Percentiles rank a stretch among this genome's conserved stretches.
These are phyloP conservation scores for Phataginus tetradactyla DNA, from an alignment of 2,797 vertebrate species.

Conservation along the genomic window DNA sequence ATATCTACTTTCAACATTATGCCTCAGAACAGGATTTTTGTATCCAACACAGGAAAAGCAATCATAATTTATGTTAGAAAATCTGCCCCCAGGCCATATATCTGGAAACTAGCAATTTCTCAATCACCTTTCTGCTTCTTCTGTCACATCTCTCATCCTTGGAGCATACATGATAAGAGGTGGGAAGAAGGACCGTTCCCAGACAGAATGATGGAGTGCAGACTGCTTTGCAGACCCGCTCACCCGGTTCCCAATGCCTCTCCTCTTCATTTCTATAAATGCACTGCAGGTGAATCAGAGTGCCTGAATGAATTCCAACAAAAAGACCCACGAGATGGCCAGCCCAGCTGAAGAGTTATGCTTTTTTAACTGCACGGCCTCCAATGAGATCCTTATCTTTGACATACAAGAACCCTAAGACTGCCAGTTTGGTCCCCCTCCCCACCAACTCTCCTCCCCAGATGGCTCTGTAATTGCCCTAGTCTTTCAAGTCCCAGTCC, in stretches of 20 bases:
- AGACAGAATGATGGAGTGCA: background rate
- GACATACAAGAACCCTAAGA: background rate
- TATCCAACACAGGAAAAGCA: background rate
- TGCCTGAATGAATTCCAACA: background rate
- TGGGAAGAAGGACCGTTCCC: background rate
- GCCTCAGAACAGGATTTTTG: slow-evolving; percentile 15
- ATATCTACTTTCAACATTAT: background rate
- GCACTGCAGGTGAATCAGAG: background rate
- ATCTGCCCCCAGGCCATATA: slow-evolving; percentile 34
- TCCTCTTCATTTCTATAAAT: background rate
- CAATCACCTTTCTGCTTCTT: background rate
- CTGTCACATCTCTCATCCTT: background rate
- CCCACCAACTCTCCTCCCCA: background rate
- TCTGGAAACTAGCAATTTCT: slow-evolving; percentile 52
- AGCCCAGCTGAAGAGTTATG: background rate
- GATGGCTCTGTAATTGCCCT: background rate
- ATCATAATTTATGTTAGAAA: slow-evolving; percentile 19
- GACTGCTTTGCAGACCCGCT: background rate
- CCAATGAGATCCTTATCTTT: background rate
- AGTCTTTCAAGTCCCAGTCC: background rate
- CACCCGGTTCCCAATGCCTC: background rate
- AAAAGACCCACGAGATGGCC: background rate
- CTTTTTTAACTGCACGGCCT: background rate
- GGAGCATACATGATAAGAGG: background rate
- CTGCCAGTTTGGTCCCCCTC: background rate